phyloP scores from a whole-genome alignment of 2,797 vertebrate species.

The Kryptopterus vitreolus region DNA sequence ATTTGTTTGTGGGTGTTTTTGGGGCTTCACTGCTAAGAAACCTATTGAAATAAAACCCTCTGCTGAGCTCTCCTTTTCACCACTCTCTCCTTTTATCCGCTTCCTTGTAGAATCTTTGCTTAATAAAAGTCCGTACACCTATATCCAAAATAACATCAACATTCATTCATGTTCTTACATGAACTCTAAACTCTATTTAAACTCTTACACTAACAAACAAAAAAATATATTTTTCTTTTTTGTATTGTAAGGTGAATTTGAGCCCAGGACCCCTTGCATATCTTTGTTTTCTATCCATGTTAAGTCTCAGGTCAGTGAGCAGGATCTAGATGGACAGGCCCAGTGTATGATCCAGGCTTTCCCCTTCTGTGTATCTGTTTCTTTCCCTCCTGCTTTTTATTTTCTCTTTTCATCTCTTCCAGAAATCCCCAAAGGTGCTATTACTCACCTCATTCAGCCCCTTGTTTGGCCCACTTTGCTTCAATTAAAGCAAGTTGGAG shows the following conservation, averaged over 20 bases:
- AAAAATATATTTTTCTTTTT: background rate
- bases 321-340: conserved; percentile 42
- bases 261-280: background rate
- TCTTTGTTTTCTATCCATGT: conserved; percentile 24
- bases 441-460: conserved; percentile 66
- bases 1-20: too few relatives aligned
- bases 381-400: background rate
- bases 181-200: too few relatives aligned
- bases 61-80: too few relatives aligned
- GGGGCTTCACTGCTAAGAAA: too few relatives aligned
- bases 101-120: too few relatives aligned
- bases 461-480: conserved; percentile 68
- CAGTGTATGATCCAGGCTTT: conserved; percentile 26
- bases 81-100: too few relatives aligned
- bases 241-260: conserved; percentile 14
- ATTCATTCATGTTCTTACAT: too few relatives aligned
- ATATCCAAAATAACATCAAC: too few relatives aligned
- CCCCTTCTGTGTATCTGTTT: background rate
- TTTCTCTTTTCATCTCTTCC: conserved; percentile 33
- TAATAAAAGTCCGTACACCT: too few relatives aligned
- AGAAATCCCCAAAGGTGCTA: conserved; percentile 49
- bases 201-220: too few relatives aligned
- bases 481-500: conserved; percentile 74
- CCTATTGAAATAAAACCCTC: too few relatives aligned
- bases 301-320: conserved; percentile 35